Evolutionary conservation across 2,113 vertebrate species (phyloP).

Genomic region (Nothobranchius furzeri): DNA sequence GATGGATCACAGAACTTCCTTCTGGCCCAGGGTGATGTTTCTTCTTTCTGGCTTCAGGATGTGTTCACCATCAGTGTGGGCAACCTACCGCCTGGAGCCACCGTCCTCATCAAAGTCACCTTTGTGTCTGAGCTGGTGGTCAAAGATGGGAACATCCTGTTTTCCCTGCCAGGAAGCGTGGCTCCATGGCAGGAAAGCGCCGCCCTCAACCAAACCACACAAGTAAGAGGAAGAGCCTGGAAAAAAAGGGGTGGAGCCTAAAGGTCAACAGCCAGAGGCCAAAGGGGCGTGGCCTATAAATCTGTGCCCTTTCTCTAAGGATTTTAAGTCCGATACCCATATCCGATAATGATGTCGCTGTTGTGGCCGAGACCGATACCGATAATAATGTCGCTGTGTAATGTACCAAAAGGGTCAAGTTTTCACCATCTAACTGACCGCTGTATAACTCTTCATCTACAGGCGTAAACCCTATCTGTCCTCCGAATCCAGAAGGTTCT

Average conservation of each 20-base stretch:
- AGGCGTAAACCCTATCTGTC: too few relatives aligned
- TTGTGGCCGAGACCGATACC: too few relatives aligned
- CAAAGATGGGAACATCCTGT: conserved; percentile 64
- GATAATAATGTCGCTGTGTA: too few relatives aligned
- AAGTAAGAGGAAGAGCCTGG: conserved; percentile 71
- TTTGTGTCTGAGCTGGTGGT: conserved; percentile 84
- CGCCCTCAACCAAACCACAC: conserved; percentile 84
- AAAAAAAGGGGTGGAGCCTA: background rate
- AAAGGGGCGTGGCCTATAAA: too few relatives aligned
- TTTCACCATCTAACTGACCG: too few relatives aligned
- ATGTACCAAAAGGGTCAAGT: too few relatives aligned
- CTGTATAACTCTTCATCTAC: too few relatives aligned
- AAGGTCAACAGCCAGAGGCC: too few relatives aligned
- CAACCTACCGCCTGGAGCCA: conserved; percentile 82
- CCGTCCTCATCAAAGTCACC: conserved; percentile 88
- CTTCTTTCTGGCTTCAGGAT: conserved; percentile 71
- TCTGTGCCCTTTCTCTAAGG: too few relatives aligned
- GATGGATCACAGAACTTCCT: accelerated
- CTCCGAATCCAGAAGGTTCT: too few relatives aligned
- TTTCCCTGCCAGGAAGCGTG: conserved; percentile 83
- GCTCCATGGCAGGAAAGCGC: conserved; percentile 86
- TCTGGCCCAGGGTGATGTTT: background rate
- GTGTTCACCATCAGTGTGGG: conserved; percentile 89
- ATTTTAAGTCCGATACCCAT: too few relatives aligned
- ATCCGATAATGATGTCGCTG: too few relatives aligned